Evolutionary conservation across 2,113 vertebrate species (phyloP).

Genomic region (Haemorhous mexicanus): DNA sequence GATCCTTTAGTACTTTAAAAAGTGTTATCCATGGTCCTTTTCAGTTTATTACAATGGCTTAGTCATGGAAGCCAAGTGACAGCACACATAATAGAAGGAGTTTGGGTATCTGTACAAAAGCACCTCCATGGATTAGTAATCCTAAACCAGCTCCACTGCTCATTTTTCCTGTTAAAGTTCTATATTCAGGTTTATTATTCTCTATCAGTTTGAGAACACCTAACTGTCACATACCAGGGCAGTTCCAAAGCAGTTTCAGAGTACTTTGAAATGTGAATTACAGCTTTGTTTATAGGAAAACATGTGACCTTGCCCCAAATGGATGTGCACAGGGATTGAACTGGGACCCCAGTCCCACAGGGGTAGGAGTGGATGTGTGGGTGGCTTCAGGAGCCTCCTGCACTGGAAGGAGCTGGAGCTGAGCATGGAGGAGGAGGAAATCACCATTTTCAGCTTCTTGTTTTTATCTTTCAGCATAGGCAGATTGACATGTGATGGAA

Average conservation of each 20-base stretch:
- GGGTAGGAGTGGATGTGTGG: background rate
- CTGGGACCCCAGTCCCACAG: background rate
- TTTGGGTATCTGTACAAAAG: background rate
- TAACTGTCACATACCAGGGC: background rate
- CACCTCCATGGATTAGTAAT: background rate
- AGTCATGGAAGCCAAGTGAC: background rate
- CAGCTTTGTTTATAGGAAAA: background rate
- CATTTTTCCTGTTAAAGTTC: background rate
- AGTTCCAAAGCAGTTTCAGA: background rate
- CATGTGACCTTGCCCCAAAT: rapidly evolving
- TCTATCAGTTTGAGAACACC: background rate
- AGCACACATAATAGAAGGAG: background rate
- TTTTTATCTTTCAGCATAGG: background rate
- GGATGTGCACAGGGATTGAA: background rate
- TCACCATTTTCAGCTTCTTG: background rate
- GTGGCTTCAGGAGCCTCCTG: background rate
- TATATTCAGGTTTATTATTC: background rate
- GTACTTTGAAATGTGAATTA: background rate
- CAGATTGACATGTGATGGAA: slow-evolving; percentile 15
- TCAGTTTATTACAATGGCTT: background rate
- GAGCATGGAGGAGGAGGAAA: background rate
- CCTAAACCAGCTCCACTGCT: background rate
- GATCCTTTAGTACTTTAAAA: background rate
- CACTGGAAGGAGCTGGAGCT: background rate
- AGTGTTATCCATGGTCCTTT: background rate